These are phyloP conservation scores for Nymphalis c-album DNA, from an alignment of 2,888 invertebrate species.

Conservation along the genomic window DNA sequence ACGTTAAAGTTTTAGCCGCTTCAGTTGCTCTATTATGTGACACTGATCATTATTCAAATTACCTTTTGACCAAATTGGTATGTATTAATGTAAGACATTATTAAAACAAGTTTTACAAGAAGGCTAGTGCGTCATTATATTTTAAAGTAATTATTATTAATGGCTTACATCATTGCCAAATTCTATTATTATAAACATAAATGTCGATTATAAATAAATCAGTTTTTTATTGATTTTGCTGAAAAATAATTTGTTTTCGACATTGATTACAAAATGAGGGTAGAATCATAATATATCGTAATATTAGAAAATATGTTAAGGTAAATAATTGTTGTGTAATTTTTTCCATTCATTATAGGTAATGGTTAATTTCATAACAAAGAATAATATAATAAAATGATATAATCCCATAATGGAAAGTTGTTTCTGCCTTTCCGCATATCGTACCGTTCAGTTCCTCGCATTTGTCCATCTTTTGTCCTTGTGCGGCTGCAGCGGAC, in stretches of 20 bases:
- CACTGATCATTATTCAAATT: slow-evolving; percentile 23
- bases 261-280: slow-evolving; percentile 6
- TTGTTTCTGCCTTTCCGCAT: slow-evolving; percentile 20
- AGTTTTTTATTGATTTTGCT: not conserved
- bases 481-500: slow-evolving; percentile 89
- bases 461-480: slow-evolving; percentile 90
- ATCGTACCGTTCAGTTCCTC: slow-evolving; percentile 85
- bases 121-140: slow-evolving; percentile 25
- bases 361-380: slow-evolving; percentile 1
- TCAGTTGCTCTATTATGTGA: slow-evolving; percentile 13
- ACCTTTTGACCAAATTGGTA: slow-evolving; percentile 18
- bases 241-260: not conserved
- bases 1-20: not conserved
- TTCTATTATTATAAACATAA: slow-evolving; percentile 17
- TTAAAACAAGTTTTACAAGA: slow-evolving; percentile 33
- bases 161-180: slow-evolving; percentile 21
- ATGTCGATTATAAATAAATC: not conserved
- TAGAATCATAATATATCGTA: not conserved
- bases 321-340: not conserved
- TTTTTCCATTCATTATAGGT: not conserved
- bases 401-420: slow-evolving; percentile 22
- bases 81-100: slow-evolving; percentile 12
- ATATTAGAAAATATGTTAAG: not conserved
- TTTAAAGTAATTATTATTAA: slow-evolving; percentile 28
- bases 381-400: slow-evolving; percentile 3